These are phyloP conservation scores for Malaclemys terrapin DNA, from an alignment of 2,113 vertebrate species.

Conservation along the genomic window DNA sequence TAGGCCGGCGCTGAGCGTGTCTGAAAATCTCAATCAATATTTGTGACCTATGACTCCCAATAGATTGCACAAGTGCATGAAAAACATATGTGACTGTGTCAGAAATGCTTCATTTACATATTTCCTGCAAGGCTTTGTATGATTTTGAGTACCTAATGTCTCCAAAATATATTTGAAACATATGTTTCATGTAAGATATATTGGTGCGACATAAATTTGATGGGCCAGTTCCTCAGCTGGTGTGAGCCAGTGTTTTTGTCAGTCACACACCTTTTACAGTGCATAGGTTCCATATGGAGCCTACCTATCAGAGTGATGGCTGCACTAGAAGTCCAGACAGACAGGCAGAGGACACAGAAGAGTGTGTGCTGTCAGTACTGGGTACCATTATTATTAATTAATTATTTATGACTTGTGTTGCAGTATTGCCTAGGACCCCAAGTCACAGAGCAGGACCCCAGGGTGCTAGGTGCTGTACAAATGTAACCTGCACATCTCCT, in stretches of 20 bases:
- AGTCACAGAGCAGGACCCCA: too few species aligned
- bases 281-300: background rate
- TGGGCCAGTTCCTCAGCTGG: background rate
- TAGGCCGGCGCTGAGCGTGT: background rate
- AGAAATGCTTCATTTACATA: slow-evolving; percentile 42
- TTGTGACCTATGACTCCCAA: slow-evolving; percentile 65
- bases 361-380: background rate
- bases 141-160: slow-evolving; percentile 56
- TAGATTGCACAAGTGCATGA: slow-evolving; percentile 53
- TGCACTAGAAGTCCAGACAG: background rate
- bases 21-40: background rate
- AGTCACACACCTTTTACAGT: background rate
- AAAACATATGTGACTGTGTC: slow-evolving; percentile 66
- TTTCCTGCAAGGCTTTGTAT: slow-evolving; percentile 68
- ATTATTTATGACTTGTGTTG: background rate
- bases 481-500: too few species aligned
- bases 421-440: background rate
- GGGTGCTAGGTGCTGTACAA: background rate
- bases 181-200: slow-evolving; percentile 66
- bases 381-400: background rate
- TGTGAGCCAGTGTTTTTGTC: background rate
- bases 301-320: background rate
- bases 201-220: slow-evolving; percentile 26
- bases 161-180: slow-evolving; percentile 21
- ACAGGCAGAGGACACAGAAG: background rate